Conservation (phyloP, 64 coral and sea anemone species). For the Orbicella faveolata region DNA sequence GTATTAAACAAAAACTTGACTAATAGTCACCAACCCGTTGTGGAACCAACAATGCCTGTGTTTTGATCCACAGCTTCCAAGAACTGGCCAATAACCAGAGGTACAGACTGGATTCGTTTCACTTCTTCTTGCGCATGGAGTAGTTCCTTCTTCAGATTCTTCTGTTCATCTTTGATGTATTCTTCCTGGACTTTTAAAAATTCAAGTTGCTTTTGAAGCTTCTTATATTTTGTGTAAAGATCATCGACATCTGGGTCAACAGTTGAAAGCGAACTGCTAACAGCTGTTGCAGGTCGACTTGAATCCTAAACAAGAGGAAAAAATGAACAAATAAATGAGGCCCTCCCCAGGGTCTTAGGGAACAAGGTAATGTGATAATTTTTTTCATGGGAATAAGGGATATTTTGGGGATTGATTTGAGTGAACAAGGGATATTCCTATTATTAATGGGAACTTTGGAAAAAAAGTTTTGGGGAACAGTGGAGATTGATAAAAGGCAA, state of each 20-base stretch:
- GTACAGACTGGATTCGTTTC: slow-evolving; percentile 99
- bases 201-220: slow-evolving; percentile 92
- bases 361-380: no score
- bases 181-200: slow-evolving; percentile 99
- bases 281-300: slow-evolving; percentile 71
- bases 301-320: slow-evolving; percentile 22
- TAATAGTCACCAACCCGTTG: slow-evolving; percentile 61
- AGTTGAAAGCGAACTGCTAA: slow-evolving; percentile 56
- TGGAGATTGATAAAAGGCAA: no score
- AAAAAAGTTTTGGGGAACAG: no score
- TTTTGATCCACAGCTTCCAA: slow-evolving; percentile 98
- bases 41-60: slow-evolving; percentile 98
- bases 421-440: no score
- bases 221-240: slow-evolving; percentile 94
- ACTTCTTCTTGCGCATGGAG: slow-evolving; percentile 98
- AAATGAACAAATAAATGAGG: background rate
- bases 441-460: no score
- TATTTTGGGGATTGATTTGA: no score
- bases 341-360: background rate
- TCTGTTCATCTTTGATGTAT: slow-evolving; percentile 99
- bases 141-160: slow-evolving; percentile 95
- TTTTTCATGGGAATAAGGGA: no score
- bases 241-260: slow-evolving; percentile 82
- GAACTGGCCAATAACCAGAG: slow-evolving; percentile 97
- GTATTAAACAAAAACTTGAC: background rate